Conservation (phyloP, 2,797 vertebrate species). For the Galago senegalensis region DNA sequence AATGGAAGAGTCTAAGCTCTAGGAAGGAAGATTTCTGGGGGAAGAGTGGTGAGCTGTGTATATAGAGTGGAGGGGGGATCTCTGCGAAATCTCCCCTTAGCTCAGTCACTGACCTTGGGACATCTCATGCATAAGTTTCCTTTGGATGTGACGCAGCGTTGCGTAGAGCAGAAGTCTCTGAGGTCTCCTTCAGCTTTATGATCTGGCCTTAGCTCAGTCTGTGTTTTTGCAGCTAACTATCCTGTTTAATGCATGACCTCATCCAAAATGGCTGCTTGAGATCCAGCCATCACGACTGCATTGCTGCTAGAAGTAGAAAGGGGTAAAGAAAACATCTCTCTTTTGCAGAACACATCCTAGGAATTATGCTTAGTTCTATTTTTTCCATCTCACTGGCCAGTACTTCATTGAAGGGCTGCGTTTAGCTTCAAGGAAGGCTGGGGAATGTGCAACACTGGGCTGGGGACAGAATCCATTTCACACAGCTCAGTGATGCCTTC, state of each 20-base stretch:
- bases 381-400: not conserved
- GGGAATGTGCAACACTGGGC: too few relatives aligned
- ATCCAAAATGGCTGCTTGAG: not conserved
- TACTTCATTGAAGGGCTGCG: not conserved
- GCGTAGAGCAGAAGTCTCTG: not conserved
- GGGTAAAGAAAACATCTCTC: not conserved
- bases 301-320: not conserved
- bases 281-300: constrained; percentile 4
- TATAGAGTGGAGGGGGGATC: not conserved
- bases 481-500: not conserved
- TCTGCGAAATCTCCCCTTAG: not conserved
- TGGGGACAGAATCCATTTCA: not conserved
- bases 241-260: not conserved
- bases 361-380: not conserved
- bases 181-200: not conserved
- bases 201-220: not conserved
- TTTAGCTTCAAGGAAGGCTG: not conserved
- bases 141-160: not conserved
- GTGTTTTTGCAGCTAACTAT: not conserved
- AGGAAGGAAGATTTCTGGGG: not conserved
- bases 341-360: not conserved
- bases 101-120: not conserved
- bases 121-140: not conserved
- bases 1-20: not conserved
- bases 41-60: not conserved